Percentiles rank a stretch among this genome's conserved stretches.
Conservation (phyloP, 2,113 vertebrate species). For the Kryptolebias marmoratus region DNA sequence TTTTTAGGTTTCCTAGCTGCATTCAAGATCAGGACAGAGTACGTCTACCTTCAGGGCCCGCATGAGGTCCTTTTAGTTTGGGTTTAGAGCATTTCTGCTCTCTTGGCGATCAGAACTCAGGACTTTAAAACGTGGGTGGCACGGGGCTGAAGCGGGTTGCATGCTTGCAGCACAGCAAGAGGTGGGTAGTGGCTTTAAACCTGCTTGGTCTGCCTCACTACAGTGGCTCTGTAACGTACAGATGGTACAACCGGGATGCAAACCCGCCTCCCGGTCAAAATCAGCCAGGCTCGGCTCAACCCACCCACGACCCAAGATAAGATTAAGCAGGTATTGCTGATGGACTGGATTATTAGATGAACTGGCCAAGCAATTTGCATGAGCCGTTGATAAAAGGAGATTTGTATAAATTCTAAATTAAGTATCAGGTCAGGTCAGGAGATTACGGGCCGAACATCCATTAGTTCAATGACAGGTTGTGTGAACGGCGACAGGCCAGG, state of each 20-base stretch:
- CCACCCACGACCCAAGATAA: not conserved
- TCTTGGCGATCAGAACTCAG: not conserved
- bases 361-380: not conserved
- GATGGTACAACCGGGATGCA: not conserved
- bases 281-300: too few relatives aligned
- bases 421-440: not conserved
- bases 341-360: conserved; percentile 9
- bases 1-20: conserved; percentile 1
- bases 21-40: conserved; percentile 20
- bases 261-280: not conserved
- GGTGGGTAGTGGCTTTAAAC: not conserved
- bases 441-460: not conserved
- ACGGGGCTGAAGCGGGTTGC: not conserved
- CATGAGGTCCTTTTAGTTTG: not conserved
- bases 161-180: too few relatives aligned
- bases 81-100: not conserved
- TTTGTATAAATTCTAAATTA: conserved; percentile 11
- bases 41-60: not conserved
- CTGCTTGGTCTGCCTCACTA: too few relatives aligned
- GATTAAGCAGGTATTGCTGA: conserved; percentile 13
- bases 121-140: not conserved
- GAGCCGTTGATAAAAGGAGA: conserved; percentile 6
- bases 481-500: not conserved
- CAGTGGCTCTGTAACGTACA: not conserved
- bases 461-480: conserved; percentile 18